Evolutionary conservation across 1,140 invertebrate genomes (phyloP).

Genomic region (Galleria mellonella): DNA sequence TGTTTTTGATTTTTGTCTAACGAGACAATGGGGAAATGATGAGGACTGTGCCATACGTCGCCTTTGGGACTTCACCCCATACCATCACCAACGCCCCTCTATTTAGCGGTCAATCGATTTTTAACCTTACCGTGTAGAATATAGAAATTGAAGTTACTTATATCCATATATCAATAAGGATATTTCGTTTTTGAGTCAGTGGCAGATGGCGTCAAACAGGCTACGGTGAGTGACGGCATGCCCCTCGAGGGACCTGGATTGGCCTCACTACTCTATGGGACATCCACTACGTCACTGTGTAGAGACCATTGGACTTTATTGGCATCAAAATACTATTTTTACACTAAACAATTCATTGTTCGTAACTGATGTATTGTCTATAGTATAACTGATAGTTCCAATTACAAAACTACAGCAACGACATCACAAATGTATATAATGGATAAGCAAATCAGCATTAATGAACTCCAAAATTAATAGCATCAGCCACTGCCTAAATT

Average conservation of each 20-base stretch:
- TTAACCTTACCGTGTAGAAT: slow-evolving; percentile 27
- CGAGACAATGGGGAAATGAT: slow-evolving; percentile 74
- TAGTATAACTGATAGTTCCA: no score
- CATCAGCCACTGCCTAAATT: slow-evolving; percentile 33
- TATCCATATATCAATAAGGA: slow-evolving; percentile 21
- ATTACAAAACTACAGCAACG: background rate
- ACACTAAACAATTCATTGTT: no score
- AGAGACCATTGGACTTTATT: slow-evolving; percentile 22
- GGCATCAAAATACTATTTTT: background rate
- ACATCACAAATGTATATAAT: slow-evolving; percentile 2
- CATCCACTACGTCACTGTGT: slow-evolving; percentile 39
- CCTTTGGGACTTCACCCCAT: slow-evolving; percentile 68
- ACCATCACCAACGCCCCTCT: slow-evolving; percentile 38
- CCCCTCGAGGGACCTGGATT: slow-evolving; percentile 59
- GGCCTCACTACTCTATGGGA: slow-evolving; percentile 43
- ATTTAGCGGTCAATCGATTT: slow-evolving; percentile 16
- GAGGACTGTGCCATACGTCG: slow-evolving; percentile 55
- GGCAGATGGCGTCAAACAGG: slow-evolving; percentile 69
- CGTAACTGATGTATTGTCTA: no score
- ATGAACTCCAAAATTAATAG: slow-evolving; percentile 25
- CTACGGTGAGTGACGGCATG: slow-evolving; percentile 57
- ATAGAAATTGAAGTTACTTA: slow-evolving; percentile 31
- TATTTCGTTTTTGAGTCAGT: slow-evolving; percentile 25
- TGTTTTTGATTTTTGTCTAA: slow-evolving; percentile 74
- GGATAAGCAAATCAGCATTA: slow-evolving; percentile 17